Base-by-base conservation (phyloP, 2,797 vertebrate genomes). In the Acridotheres tristis region DNA sequence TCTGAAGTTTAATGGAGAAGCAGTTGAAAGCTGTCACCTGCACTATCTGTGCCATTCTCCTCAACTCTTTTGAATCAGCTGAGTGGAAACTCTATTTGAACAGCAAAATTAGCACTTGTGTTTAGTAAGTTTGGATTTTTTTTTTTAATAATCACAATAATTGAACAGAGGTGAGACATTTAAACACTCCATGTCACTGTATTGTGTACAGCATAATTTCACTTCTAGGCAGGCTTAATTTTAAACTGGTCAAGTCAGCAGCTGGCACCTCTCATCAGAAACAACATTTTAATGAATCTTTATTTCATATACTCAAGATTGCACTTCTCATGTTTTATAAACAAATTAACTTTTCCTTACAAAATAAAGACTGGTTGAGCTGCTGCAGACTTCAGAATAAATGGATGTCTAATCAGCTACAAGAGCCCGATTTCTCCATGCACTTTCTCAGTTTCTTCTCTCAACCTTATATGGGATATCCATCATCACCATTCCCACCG, bases 301-400 rank as follows among this genome's bases (percentile, higher is more conserved):
- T 90, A 78, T 89, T 93, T 92, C 93, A 90, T 47, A 58, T 66
- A 85, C 82, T 94, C 58, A 85, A 92, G 68, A 94, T 34, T 72
- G 65, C 68, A 87, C 76, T 96, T 86, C 76, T 90, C 66, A 36
- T 89, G 89, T 94, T 96, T 94, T 94, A 96, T 91, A 94, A 96
- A 96, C 90, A 95, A 95, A 96, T 97, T 92, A 88, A 84, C 27
- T 85, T 88, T 81, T 81, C 88, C 80, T 92, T 87, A 88, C 80
- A 90, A 94, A 90, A 86, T 69, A 90, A 69, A 93, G 84, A 88
- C 71, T 43, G 72, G 68, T 55, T 89, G 85, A 93, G 92, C 83
- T 19, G 5, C 43, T 83, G 76, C 73, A 90, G 71, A 32, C 79
- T 88, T 85, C 63, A 75, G 67, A 94, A 88, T 68, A 91, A 95